Conservation (phyloP, 2,113 vertebrate species). For the Galeopterus variegatus region DNA sequence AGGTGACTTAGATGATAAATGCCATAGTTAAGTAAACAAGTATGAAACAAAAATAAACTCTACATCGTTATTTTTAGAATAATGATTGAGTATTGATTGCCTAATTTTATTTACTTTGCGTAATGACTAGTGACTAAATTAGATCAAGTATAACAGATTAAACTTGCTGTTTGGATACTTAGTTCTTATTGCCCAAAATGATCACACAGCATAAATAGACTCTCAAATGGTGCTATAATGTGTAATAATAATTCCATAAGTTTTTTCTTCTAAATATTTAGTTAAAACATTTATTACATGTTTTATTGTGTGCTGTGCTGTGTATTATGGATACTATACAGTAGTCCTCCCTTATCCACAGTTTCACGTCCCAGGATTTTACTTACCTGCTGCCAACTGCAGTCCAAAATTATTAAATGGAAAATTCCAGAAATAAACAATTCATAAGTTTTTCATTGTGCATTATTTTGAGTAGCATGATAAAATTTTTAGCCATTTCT, state of each 20-base stretch:
- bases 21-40: slow-evolving; percentile 1
- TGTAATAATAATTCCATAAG: not conserved
- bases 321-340: not conserved
- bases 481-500: too few relatives aligned
- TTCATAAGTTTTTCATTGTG: too few relatives aligned
- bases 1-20: slow-evolving; percentile 37
- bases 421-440: too few relatives aligned
- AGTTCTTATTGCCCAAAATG: slow-evolving; percentile 38
- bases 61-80: slow-evolving; percentile 50
- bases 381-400: too few relatives aligned
- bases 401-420: too few relatives aligned
- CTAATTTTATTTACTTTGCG: slow-evolving; percentile 42
- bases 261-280: not conserved
- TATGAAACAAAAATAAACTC: slow-evolving; percentile 38
- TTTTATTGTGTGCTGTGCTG: not conserved
- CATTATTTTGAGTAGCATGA: too few relatives aligned
- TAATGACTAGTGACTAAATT: slow-evolving; percentile 40
- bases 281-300: not conserved
- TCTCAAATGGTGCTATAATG: not conserved
- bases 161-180: not conserved
- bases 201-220: not conserved
- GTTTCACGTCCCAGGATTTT: too few relatives aligned
- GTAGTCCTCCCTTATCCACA: too few relatives aligned
- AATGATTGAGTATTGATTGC: not conserved
- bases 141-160: slow-evolving; percentile 11